phyloP scores from a whole-genome alignment of 2,888 invertebrate species.

The Xanthorhoe spadicearia region DNA sequence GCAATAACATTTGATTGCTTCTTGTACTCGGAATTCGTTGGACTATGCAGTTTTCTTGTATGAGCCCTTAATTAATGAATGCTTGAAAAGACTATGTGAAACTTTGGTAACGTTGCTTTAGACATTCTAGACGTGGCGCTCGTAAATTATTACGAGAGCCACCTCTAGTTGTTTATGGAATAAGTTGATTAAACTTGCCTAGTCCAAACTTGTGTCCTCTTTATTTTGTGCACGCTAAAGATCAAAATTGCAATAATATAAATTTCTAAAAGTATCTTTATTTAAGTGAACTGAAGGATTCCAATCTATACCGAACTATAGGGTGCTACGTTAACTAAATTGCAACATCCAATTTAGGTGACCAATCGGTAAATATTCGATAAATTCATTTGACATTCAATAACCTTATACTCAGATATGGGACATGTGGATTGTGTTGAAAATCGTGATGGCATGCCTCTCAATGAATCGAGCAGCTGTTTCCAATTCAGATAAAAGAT shows the following conservation, averaged over 20 bases:
- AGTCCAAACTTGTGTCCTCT: too few species aligned
- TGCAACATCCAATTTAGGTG: background rate
- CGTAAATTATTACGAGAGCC: background rate
- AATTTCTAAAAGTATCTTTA: too few species aligned
- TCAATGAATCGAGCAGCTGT: conserved; percentile 30
- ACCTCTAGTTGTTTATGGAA: background rate
- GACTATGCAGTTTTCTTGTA: conserved; percentile 2
- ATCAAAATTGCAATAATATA: too few species aligned
- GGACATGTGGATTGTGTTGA: conserved; percentile 2
- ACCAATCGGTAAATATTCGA: background rate
- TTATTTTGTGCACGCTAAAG: too few species aligned
- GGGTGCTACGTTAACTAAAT: too few species aligned
- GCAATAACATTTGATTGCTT: conserved; percentile 26
- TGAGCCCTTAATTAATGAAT: background rate
- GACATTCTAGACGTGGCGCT: background rate
- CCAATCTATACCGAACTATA: too few species aligned
- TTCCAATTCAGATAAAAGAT: conserved; percentile 33
- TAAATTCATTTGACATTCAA: conserved; percentile 7
- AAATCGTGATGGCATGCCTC: conserved; percentile 1
- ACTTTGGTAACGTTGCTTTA: background rate
- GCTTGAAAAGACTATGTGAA: too few species aligned
- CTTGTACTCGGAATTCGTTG: conserved; percentile 22
- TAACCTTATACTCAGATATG: conserved; percentile 6
- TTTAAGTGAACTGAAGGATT: too few species aligned
- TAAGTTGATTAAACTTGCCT: background rate